Evolutionary conservation across 2,888 invertebrate genomes (phyloP).

Genomic region (Leucoma salicis): DNA sequence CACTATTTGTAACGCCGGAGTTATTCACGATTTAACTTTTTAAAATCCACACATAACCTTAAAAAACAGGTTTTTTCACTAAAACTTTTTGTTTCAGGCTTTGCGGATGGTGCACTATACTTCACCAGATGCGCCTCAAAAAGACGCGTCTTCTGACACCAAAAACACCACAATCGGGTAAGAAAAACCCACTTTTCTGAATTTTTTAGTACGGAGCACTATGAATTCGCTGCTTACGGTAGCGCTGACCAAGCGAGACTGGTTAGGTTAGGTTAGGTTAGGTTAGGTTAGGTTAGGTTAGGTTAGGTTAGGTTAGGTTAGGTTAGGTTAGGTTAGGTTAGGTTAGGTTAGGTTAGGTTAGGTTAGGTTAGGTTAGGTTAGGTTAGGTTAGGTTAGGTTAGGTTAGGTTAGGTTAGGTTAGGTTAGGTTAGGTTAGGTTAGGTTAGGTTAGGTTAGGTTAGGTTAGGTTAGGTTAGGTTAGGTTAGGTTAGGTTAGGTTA

Average conservation of each 20-base stretch:
- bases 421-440: conserved; percentile 17
- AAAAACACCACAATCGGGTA: too few relatives aligned
- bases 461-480: conserved; percentile 24
- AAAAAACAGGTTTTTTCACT: too few relatives aligned
- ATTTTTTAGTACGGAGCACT: neutral
- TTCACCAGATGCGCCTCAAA: neutral
- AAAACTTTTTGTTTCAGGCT: too few relatives aligned
- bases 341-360: conserved; percentile 19
- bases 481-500: conserved; percentile 22
- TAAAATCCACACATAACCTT: too few relatives aligned
- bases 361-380: conserved; percentile 8
- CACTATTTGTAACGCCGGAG: too few relatives aligned
- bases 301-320: conserved; percentile 17
- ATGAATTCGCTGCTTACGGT: neutral
- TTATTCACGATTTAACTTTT: too few relatives aligned
- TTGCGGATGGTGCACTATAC: too few relatives aligned
- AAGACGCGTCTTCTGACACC: neutral
- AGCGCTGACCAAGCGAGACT: conserved; percentile 9
- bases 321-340: conserved; percentile 18
- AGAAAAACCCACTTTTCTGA: too few relatives aligned
- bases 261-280: conserved; percentile 14
- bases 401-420: neutral
- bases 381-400: conserved; percentile 8
- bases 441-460: conserved; percentile 21
- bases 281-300: conserved; percentile 16